These are phyloP conservation scores for Hypotaenidia philippensis DNA, from an alignment of 2,797 vertebrate genomes.

Conservation along the genomic window DNA sequence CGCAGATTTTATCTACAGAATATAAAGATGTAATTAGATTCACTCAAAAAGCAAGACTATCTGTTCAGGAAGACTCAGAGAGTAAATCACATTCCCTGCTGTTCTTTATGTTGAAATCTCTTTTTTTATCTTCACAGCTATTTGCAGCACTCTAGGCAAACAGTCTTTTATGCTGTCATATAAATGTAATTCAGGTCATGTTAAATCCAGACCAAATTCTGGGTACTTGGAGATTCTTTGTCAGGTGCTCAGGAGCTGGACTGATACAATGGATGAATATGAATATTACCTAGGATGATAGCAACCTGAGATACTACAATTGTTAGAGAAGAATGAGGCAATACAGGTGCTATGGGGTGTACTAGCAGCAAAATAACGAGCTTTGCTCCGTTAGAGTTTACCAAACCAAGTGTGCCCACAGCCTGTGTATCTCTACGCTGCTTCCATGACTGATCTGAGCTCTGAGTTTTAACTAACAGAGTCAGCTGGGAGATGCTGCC, in stretches of 20 bases:
- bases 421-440: background rate
- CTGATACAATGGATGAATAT: background rate
- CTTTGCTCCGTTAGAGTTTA: background rate
- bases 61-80: background rate
- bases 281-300: background rate
- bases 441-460: background rate
- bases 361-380: background rate
- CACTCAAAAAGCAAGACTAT: background rate
- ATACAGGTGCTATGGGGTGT: background rate
- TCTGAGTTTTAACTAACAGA: background rate
- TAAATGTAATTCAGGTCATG: background rate
- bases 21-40: background rate
- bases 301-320: background rate
- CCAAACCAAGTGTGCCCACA: background rate
- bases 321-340: background rate
- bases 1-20: background rate
- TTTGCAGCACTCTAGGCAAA: background rate
- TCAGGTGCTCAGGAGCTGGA: background rate
- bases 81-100: background rate
- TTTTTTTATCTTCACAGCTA: background rate
- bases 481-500: background rate
- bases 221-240: background rate
- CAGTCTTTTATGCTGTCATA: background rate
- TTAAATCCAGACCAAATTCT: background rate
- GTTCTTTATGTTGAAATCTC: background rate